Percentiles rank a stretch among this genome's conserved stretches.
Conservation (phyloP, 2,888 invertebrate genomes). For the Euplexia lucipara region DNA sequence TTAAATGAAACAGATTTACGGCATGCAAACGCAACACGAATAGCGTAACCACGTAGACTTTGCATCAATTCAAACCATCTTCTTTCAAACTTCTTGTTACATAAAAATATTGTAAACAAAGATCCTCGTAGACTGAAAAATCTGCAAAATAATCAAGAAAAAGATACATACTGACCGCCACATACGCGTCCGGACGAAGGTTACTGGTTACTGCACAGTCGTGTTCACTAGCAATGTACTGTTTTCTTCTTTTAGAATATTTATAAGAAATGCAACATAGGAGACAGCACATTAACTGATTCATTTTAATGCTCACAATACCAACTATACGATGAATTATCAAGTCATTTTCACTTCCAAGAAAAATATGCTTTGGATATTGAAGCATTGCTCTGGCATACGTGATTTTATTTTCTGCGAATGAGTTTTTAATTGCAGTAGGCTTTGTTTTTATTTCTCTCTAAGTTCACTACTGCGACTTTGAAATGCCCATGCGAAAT, state of each 20-base stretch:
- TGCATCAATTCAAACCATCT: background rate
- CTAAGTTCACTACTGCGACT: background rate
- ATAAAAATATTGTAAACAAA: too few relatives aligned
- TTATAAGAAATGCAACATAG: conserved; percentile 6
- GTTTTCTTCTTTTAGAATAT: conserved; percentile 4
- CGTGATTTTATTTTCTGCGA: background rate
- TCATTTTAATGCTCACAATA: conserved; percentile 3
- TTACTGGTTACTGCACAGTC: conserved; percentile 1
- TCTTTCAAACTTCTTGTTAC: too few relatives aligned
- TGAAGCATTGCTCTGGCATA: conserved; percentile 8
- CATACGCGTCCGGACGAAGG: background rate
- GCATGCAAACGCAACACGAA: background rate
- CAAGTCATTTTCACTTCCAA: conserved; percentile 10
- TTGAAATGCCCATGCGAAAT: conserved; percentile 3
- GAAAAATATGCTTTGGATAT: background rate
- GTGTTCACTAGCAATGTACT: background rate
- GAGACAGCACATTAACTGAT: conserved; percentile 6
- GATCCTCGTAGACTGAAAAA: background rate
- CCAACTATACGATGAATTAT: background rate
- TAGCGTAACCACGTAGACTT: background rate
- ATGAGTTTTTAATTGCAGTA: background rate
- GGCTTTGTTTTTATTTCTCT: background rate
- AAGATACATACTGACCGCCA: conserved; percentile 27
- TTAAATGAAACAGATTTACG: background rate
- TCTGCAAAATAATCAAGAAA: background rate